A percentile compares a stretch with the other conserved stretches of the same genome.
These are phyloP conservation scores for Xiphorhynchus elegans DNA, from an alignment of 2,113 vertebrate species.

Conservation along the genomic window DNA sequence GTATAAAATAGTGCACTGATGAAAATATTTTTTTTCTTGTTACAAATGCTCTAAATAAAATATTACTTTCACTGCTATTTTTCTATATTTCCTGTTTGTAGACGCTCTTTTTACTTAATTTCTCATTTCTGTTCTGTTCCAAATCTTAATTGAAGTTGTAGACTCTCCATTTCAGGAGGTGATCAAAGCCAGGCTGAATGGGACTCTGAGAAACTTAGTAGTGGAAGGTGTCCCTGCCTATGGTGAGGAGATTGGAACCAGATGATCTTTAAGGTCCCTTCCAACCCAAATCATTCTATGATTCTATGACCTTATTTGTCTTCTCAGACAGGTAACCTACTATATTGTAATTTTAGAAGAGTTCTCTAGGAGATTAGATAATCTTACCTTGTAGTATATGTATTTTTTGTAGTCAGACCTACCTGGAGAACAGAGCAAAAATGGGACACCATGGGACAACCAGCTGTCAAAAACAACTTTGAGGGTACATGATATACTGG, in stretches of 20 bases:
- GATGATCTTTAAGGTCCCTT: not conserved
- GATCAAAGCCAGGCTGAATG: not conserved
- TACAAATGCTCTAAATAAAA: not conserved
- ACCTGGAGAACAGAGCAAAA: not conserved
- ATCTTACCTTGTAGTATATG: not conserved
- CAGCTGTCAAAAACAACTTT: not conserved
- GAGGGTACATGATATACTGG: not conserved
- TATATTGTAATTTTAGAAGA: not conserved
- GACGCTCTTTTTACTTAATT: not conserved
- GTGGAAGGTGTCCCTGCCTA: not conserved
- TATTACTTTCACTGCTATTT: not conserved
- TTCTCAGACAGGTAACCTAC: not conserved
- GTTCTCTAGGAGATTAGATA: not conserved
- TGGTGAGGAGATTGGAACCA: not conserved
- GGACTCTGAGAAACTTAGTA: not conserved
- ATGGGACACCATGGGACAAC: too few relatives aligned
- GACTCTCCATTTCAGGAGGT: accelerated
- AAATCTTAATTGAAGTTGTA: not conserved
- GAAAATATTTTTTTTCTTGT: not conserved
- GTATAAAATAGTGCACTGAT: not conserved
- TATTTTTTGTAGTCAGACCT: not conserved
- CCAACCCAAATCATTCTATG: not conserved
- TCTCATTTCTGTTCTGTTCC: not conserved
- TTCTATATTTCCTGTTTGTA: not conserved
- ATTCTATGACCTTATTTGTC: not conserved